Evolutionary conservation across 2,888 invertebrate species (phyloP), one percentile per base, ranked within the genome.

Genomic region (Schizotus pectinicornis): DNA sequence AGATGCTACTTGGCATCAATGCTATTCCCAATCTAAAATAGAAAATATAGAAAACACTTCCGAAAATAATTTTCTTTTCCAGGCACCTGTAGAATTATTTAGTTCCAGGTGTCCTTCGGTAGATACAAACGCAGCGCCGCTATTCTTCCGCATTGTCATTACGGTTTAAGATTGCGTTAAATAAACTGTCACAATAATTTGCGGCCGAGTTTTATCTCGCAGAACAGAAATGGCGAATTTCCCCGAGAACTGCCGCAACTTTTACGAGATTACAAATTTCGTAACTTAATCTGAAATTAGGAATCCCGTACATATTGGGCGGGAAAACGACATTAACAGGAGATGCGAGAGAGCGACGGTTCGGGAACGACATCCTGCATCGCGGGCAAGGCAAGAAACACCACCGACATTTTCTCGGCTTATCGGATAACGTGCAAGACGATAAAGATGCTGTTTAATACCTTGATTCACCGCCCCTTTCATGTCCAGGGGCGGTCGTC

Each of bases 261-360:
- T 22, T 22, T 5, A 22, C 22, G 5, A 22, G 22, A 22, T 22
- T 22, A 22, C 22, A 50, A 56, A 46, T 53, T 53, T 50, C 50
- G 9, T 33, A 56, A 50, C 46, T 38, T 56, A 50, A 51, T 56
- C 42, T 42, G 12, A 51, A 50, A 56, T 56, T 56, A 56, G 41
- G 35, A 47, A 48, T 34, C 37, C 35, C 30, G 32, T 47, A 47
- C 39, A 41, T 41, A 50, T 41, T 38, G 41, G 46, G 53, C 37
- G 46, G 53, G 11, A 45, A 39, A 53, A 53, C 31, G 37, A 46
- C 53, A 53, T 53, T 53, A 53, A 32, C 48, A 9, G 22, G 32
- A 32, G 33, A 31, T 30, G 45, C 22, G 22, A 22, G 22, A 22
- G 5, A 2, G 22, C 22, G 30, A 8, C 45, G 11, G 30, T 38